Evolutionary conservation across 2,888 invertebrate species (phyloP), one percentile per base, ranked within the genome.

Genomic region (Pseudococcus jackbeardsleyi): DNA sequence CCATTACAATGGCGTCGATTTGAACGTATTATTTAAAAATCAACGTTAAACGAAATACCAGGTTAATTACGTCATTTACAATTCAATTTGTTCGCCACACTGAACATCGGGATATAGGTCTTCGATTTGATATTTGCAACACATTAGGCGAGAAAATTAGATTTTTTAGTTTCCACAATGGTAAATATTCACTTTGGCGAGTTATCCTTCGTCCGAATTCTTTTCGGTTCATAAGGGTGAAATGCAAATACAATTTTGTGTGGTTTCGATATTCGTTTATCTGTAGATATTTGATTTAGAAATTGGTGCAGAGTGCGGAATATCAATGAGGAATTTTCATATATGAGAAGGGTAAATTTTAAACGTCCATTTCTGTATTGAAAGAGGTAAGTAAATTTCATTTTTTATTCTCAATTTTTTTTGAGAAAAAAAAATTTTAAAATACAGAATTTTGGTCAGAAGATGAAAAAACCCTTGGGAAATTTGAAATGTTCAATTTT

Each of bases 41-140:
- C 85, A 64, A 85, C 54, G 64, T 64, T 85, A 64, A 85, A 85
- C 85, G 85, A 85, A 85, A 85, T 85, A 85, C 59, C 85, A 64
- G 64, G 59, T 85, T 85, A 59, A 85, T 85, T 59, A 85, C 85
- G 85, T 85, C 54, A 85, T 85, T 85, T 85, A 85, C 85, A 85
- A 64, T 85, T 85, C 85, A 85, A 85, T 85, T 85, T 85, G 85
- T 59, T 33, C 85, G 39, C 59, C 64, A 85, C 54, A 64, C 64
- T 85, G 64, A 64, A 85, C 85, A 85, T 85, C 3, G 79, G 42
- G 77, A 46, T 82, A 46, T 82, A 46, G 79, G 79, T 82, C 46
- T 46, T 82, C 79, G 46, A 82, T 42, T 46, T 19, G 46, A 82
- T 82, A 22, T 82, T 82, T 82, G 79, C 79, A 46, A 82, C 19